phyloP scores from a whole-genome alignment of 1,140 invertebrate species.

The Hormaphis cornu region DNA sequence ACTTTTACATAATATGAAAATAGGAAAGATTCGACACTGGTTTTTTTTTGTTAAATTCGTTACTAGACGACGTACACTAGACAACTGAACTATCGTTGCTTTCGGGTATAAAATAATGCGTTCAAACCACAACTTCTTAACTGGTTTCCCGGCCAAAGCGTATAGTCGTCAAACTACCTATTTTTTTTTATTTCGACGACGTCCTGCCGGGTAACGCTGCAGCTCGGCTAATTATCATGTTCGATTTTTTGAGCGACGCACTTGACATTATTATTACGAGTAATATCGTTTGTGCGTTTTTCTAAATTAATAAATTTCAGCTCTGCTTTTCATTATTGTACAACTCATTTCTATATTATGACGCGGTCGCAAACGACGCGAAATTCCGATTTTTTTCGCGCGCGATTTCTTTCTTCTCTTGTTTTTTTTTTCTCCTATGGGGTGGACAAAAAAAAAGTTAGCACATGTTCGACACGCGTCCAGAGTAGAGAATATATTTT shows the following conservation, averaged over 20 bases:
- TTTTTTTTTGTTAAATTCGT: too few relatives aligned
- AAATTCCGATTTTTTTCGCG: background rate
- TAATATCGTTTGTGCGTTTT: background rate
- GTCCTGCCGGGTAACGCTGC: background rate
- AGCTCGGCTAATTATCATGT: background rate
- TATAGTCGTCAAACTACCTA: too few relatives aligned
- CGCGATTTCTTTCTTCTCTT: background rate
- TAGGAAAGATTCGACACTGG: too few relatives aligned
- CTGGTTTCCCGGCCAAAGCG: too few relatives aligned
- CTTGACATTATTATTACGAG: background rate
- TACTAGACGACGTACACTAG: too few relatives aligned
- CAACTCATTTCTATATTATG: background rate
- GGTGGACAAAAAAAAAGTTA: conserved; percentile 1
- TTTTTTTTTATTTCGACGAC: too few relatives aligned
- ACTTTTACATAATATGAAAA: too few relatives aligned
- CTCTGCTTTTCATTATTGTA: background rate
- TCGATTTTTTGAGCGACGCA: background rate
- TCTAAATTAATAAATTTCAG: background rate
- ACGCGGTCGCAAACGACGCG: background rate
- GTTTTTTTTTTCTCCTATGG: background rate
- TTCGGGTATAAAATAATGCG: too few relatives aligned
- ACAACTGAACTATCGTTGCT: too few relatives aligned
- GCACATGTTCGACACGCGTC: conserved; percentile 11
- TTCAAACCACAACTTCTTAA: too few relatives aligned
- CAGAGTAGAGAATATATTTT: background rate